Base-by-base conservation (phyloP, 2,888 invertebrate genomes). In the Diaphora mendica region DNA sequence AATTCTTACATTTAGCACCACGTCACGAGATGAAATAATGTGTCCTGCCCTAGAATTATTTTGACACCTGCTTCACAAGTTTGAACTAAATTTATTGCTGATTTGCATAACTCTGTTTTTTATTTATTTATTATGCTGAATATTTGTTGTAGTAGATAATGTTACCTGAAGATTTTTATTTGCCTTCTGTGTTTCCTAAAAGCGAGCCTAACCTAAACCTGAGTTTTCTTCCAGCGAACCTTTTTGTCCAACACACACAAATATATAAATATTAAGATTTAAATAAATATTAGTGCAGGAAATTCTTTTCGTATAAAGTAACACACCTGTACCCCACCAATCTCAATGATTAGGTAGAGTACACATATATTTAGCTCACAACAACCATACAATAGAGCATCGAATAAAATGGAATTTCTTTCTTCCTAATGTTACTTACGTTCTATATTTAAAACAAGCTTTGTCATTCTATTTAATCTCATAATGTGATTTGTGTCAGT, bases 1-100 rank as follows among this genome's bases (percentile, higher is more conserved):
- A 94, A 93, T 92, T 92, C 90, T 88, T 88, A 88, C 88, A 87
- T 88, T 86, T 86, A 87, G 85, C 88, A 80, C 88, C 89, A 87
- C 87, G 85, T 86, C 88, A 88, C 87, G 79, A 82, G 85, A 83
- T 86, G 79, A 85, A 86, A 88, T 87, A 87, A 88, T 86, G 85
- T 87, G 85, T 88, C 82, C 83, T 83, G 81, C 82, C 71, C 77
- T 75, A 85, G 87, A 90, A 91, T 91, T 90, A 91, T 91, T 91
- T 90, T 90, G 92, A 90, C 91, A 90, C 87, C 84, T 84, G 85
- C 80, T 84, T 81, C 80, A 81, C 81, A 82, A 77, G 75, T 82
- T 77, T 70, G 75, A 72, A 74, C 72, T 69, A 33, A 74, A 83
- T 85, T 81, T 77, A 79, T 85, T 73, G 30, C 77, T 69, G 70